Evolutionary conservation across 37 sponge, comb jelly and placozoan genomes (phyloP).

Genomic region (Crambe crambe): DNA sequence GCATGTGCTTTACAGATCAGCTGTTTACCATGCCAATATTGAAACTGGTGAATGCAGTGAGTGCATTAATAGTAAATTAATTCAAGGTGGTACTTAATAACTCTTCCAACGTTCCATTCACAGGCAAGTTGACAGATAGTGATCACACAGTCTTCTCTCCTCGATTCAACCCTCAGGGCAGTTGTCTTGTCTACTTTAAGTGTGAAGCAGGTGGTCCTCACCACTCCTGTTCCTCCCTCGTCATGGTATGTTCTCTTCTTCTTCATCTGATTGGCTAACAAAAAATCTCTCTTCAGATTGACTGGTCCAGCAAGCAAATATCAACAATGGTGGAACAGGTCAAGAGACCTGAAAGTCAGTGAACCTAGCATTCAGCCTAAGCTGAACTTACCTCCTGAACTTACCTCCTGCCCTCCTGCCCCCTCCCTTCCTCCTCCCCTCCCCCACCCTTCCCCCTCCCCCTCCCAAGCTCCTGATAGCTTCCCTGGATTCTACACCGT

Average conservation of each 20-base stretch:
- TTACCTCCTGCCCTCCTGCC: too few species aligned
- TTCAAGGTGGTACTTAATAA: not conserved
- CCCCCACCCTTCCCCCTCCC: too few species aligned
- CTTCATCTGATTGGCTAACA: not conserved
- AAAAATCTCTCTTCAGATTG: slow-evolving; percentile 17
- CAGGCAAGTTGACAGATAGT: slow-evolving; percentile 44
- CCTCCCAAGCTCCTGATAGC: not conserved
- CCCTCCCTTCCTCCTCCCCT: too few species aligned
- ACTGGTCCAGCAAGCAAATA: slow-evolving; percentile 25
- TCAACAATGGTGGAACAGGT: slow-evolving; percentile 47
- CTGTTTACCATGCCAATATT: slow-evolving; percentile 54
- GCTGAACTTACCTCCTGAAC: too few species aligned
- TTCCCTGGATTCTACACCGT: slow-evolving; percentile 78
- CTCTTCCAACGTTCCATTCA: not conserved
- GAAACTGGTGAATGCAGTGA: slow-evolving; percentile 46
- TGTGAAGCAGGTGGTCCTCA: slow-evolving; percentile 57
- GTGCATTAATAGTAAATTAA: not conserved
- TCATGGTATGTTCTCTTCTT: slow-evolving; percentile 34
- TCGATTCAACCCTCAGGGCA: slow-evolving; percentile 58
- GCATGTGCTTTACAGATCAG: slow-evolving; percentile 39
- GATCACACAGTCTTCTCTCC: slow-evolving; percentile 37
- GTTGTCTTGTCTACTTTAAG: slow-evolving; percentile 62
- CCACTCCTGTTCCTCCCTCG: slow-evolving; percentile 61
- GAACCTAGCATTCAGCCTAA: too few species aligned
- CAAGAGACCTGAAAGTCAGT: slow-evolving; percentile 24